Evolutionary conservation across 2,888 invertebrate genomes (phyloP).

Genomic region (Pseudanteris insignis): DNA sequence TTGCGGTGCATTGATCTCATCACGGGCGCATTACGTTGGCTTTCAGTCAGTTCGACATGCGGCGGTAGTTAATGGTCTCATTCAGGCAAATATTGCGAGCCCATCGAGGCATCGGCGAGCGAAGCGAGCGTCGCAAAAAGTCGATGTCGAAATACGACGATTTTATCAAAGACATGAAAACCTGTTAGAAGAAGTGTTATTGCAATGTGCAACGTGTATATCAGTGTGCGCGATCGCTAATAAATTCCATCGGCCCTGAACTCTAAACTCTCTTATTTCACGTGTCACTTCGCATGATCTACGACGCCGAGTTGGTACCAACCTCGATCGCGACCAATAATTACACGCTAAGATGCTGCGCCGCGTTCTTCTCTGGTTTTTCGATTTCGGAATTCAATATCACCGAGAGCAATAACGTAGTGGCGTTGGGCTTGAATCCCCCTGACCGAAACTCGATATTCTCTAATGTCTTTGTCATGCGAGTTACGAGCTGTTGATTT

Average conservation of each 20-base stretch:
- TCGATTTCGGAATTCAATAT: too few species aligned
- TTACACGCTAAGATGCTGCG: too few species aligned
- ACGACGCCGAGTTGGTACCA: slow-evolving; percentile 37
- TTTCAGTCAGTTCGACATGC: slow-evolving; percentile 34
- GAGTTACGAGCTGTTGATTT: too few species aligned
- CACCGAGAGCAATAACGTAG: too few species aligned
- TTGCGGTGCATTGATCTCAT: slow-evolving; percentile 23
- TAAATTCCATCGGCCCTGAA: slow-evolving; percentile 57
- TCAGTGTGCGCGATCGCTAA: slow-evolving; percentile 60
- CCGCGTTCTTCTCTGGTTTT: too few species aligned
- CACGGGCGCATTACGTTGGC: slow-evolving; percentile 20
- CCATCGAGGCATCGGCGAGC: slow-evolving; percentile 34
- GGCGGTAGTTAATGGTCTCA: slow-evolving; percentile 45
- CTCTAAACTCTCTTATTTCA: slow-evolving; percentile 47
- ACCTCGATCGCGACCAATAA: slow-evolving; percentile 32
- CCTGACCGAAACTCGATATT: too few species aligned
- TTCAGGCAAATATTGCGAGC: slow-evolving; percentile 44
- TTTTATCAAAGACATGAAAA: slow-evolving; percentile 59
- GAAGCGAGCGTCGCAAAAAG: slow-evolving; percentile 56
- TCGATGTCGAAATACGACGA: slow-evolving; percentile 54
- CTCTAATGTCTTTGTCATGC: too few species aligned
- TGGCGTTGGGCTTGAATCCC: too few species aligned
- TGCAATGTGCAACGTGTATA: slow-evolving; percentile 56
- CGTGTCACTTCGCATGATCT: slow-evolving; percentile 42
- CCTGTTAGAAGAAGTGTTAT: slow-evolving; percentile 63